Evolutionary conservation across 2,888 invertebrate genomes (phyloP).

Genomic region (Exephanes ischioxanthus): DNA sequence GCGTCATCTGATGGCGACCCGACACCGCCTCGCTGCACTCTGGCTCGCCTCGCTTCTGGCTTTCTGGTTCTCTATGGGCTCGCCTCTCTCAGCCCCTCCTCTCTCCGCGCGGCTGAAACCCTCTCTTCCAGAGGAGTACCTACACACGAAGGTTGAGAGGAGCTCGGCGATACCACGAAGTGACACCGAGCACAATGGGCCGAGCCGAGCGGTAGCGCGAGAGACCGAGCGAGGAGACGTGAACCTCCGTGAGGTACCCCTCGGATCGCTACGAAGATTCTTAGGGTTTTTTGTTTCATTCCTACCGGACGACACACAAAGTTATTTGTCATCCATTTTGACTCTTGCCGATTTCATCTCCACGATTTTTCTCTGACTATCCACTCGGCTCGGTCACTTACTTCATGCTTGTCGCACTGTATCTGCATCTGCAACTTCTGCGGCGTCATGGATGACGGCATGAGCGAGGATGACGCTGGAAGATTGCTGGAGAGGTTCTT

Average conservation of each 20-base stretch:
- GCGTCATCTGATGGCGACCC: conserved; percentile 84
- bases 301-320: conserved; percentile 78
- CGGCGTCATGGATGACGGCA: conserved; percentile 8
- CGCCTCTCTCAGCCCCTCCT: not conserved
- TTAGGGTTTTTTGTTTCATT: conserved; percentile 82
- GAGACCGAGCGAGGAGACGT: conserved; percentile 55
- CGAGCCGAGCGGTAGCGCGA: conserved; percentile 80
- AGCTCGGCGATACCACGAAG: conserved; percentile 78
- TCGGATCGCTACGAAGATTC: conserved; percentile 1
- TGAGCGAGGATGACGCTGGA: conserved; percentile 28
- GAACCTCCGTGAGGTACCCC: conserved; percentile 71
- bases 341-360: conserved; percentile 83
- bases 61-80: not conserved
- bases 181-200: conserved; percentile 83
- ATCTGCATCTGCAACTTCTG: conserved; percentile 22
- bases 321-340: conserved; percentile 84
- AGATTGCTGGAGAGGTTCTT: conserved; percentile 12
- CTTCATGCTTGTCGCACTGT: conserved; percentile 11
- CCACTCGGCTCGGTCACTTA: conserved; percentile 30
- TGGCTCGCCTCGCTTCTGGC: conserved; percentile 46
- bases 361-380: conserved; percentile 81
- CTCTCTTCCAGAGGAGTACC: conserved; percentile 25
- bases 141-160: conserved; percentile 65
- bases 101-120: not conserved
- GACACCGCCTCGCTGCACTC: conserved; percentile 77